Base-by-base conservation (phyloP, 2,797 vertebrate genomes). In the Mycteria americana region DNA sequence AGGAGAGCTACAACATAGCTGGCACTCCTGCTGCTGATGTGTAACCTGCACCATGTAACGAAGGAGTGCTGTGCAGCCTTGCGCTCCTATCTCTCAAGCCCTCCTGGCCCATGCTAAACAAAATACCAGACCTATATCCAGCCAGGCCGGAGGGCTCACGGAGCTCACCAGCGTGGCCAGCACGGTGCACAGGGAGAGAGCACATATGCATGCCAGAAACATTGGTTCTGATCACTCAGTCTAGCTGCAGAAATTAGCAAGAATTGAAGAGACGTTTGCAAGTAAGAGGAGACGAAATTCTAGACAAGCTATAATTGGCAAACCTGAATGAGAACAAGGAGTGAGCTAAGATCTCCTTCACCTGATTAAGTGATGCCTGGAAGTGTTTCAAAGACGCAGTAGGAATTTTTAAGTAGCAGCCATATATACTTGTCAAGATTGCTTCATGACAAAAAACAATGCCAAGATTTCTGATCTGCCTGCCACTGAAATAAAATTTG, bases 281-380 rank as follows among this genome's bases (percentile, higher is more conserved):
- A 84, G 83, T 46, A 72, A 89, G 50, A 93, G 51, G 75, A 89
- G 50, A 89, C 4, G 7, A 92, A 93, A 93, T 88, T 78, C 74
- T 65, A 92, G 86, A 80, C 69, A 77, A 91, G 79, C 39, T 78
- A 45, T 93, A 86, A 95, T 69, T 91, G 93, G 84, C 72, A 94
- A 91, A 93, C 50, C 64, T 69, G 85, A 92, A 89, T 25, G 72
- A 89, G 83, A 85, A 72, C 68, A 81, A 89, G 62, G 41, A 87
- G 35, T 62, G 75, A 94, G 51, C 62, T 69, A 83, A 92, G 62
- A 89, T 84, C 76, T 93, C 91, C 76, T 96, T 91, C 89, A 89
- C 92, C 92, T 95, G 94, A 93, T 92, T 92, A 95, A 95, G 70
- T 43, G 63, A 89, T 86, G 63, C 76, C 93, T 96, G 89, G 95